Base-by-base conservation (phyloP, 2,113 vertebrate species). In the Chloroceryle aenea region DNA sequence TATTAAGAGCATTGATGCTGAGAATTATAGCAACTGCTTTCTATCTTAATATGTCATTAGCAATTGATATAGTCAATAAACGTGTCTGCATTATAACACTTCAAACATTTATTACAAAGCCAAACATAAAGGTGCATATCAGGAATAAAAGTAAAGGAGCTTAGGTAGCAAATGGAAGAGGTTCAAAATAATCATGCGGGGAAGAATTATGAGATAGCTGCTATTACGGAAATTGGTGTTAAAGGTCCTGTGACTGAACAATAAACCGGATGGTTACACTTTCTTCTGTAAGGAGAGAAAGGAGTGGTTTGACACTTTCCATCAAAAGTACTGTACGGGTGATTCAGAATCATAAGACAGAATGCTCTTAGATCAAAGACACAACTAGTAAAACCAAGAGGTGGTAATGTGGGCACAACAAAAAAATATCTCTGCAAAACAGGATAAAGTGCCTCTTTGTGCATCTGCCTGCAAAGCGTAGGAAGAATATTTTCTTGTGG, bases 281-380 rank as follows among this genome's bases (percentile, higher is more conserved):
- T 89, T 56, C 19, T 64, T 75, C 30, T 32, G 22, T 48, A 85
- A 87, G 34, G 30, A 78, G 29, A 81, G 32, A 81, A 96, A 85
- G 38, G 58, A 87, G 40, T 17, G 32, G 38, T 48, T 71, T 84
- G 34, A 63, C 20, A 36, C 36, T 55, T 83, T 58, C 59, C 23
- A 72, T 64, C 14, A 75, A 32, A 92, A 81, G 26, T 61, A 84
- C 30, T 16, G 38, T 59, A 43, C 0, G 1, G 23, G 64, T 91
- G 11, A 76, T 73, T 94, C 73, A 87, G 86, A 94, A 91, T 92
- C 80, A 89, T 36, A 91, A 76, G 91, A 82, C 48, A 42, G 25
- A 90, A 47, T 56, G 61, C 18, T 78, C 40, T 48, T 4, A 67
- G 69, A 79, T 89, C 77, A 95, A 92, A 92, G 68, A 47, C 27